These are phyloP conservation scores for Dinoponera quadriceps DNA, from an alignment of 1,140 invertebrate species.

Conservation along the genomic window DNA sequence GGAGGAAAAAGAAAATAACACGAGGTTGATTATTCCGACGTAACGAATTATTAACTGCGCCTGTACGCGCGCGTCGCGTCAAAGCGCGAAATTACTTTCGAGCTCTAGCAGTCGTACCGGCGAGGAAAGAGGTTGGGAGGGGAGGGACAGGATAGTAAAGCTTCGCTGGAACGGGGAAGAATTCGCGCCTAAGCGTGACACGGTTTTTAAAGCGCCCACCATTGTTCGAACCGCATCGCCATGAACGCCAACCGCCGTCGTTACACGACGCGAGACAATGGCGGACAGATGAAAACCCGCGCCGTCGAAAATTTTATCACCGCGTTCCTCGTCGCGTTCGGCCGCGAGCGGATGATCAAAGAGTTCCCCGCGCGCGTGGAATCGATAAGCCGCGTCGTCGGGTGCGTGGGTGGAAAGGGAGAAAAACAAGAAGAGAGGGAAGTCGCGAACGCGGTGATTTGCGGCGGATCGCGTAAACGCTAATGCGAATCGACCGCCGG, in stretches of 20 bases:
- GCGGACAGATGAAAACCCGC: background rate
- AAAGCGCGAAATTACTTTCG: background rate
- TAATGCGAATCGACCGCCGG: background rate
- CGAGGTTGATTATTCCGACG: background rate
- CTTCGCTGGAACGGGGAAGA: background rate
- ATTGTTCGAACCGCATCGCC: conserved; percentile 2
- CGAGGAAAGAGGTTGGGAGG: too few relatives aligned
- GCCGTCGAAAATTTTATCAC: conserved; percentile 2
- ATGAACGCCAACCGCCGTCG: background rate
- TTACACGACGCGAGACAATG: conserved; percentile 11
- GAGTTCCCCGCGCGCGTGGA: background rate
- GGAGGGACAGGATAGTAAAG: background rate
- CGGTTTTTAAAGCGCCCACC: background rate
- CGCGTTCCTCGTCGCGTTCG: background rate
- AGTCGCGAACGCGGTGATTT: background rate
- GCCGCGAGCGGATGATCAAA: background rate
- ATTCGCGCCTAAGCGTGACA: background rate
- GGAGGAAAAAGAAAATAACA: background rate
- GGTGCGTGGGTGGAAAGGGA: background rate
- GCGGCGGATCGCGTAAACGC: background rate
- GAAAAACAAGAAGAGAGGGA: too few relatives aligned
- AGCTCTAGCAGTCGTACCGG: background rate
- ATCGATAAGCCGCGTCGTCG: background rate
- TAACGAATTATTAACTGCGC: conserved; percentile 27
- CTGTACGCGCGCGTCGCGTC: background rate